Base-by-base conservation (phyloP, 2,797 vertebrate genomes). In the Enteromius thamalakanensis region DNA sequence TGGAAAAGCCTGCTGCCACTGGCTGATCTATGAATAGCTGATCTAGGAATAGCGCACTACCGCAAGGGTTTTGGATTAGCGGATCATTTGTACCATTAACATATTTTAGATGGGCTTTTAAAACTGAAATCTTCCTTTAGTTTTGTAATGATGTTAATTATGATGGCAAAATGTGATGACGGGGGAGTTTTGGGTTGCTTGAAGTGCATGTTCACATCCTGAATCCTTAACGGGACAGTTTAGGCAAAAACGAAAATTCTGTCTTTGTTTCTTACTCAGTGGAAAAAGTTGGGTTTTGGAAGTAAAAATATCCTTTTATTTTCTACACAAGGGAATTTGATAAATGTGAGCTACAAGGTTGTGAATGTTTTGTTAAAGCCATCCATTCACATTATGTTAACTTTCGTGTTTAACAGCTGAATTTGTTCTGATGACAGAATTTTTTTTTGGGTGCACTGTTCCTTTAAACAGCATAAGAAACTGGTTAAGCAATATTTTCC, bases 401-500 rank as follows among this genome's bases (percentile, higher is more conserved):
- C 21, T 55, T 55, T 55, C 8, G 2, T 9, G 21, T 55, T 29
- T 26, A 29, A 62, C 23, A 26, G 26, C 6, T 62, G 12, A 15
- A 62, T 42, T 42, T 42, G 40, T 42, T 42, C 40, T 42, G 40
- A 42, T 58, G 79, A 60, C 67, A 80, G 68, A 71, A 62, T 80
- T 71, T 34, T 45, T 53, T 68, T 76, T 34, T 55, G 23, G 47
- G 19, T 23, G 47, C 21, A 29, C 72, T 76, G 12, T 76, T 34
- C 47, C 47, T 75, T 82, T 53, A 74, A 82, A 75, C 70, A 67
- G 74, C 64, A 58, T 64, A 83, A 53, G 62, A 65, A 47, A 81
- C 91, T 91, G 87, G 91, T 90, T 88, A 92, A 95, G 94, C 94
- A 95, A 95, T 95, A 95, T 89, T 84, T 86, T 86, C 89, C 89